Evolutionary conservation across 2,888 invertebrate genomes (phyloP).

Genomic region (Norana najaformis): DNA sequence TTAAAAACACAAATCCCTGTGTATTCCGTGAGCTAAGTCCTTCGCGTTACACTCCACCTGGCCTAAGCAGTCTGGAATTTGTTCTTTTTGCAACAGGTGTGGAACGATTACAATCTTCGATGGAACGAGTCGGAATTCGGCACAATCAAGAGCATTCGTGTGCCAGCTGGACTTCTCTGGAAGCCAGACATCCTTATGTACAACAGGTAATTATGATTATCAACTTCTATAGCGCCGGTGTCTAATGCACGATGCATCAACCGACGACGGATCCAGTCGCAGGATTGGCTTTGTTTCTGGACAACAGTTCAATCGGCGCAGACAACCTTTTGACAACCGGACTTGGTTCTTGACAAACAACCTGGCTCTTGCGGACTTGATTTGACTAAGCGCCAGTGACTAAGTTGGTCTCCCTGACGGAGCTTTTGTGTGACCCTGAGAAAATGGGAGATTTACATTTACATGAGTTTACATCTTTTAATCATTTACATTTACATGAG

Average conservation of each 20-base stretch:
- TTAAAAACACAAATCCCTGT: not conserved
- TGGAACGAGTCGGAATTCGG: slow-evolving; percentile 97
- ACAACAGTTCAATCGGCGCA: too few relatives aligned
- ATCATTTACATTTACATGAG: too few relatives aligned
- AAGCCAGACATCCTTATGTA: slow-evolving; percentile 99
- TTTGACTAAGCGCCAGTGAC: too few relatives aligned
- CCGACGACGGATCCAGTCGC: not conserved
- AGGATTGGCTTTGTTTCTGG: too few relatives aligned
- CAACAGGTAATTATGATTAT: slow-evolving; percentile 73
- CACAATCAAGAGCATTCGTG: slow-evolving; percentile 88
- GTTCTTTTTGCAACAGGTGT: slow-evolving; percentile 59
- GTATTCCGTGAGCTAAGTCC: not conserved
- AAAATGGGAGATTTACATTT: too few relatives aligned
- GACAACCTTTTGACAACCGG: too few relatives aligned
- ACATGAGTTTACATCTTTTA: too few relatives aligned
- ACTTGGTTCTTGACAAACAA: too few relatives aligned
- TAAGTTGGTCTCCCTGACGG: too few relatives aligned
- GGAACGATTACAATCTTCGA: slow-evolving; percentile 96
- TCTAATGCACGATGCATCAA: too few relatives aligned
- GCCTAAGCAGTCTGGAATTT: not conserved
- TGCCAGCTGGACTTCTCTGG: slow-evolving; percentile 94
- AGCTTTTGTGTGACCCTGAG: too few relatives aligned
- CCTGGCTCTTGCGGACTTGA: too few relatives aligned
- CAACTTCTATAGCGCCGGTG: not conserved
- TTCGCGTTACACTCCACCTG: not conserved